Conservation (phyloP, 2,888 invertebrate genomes). For the Ormyrus thymus region DNA sequence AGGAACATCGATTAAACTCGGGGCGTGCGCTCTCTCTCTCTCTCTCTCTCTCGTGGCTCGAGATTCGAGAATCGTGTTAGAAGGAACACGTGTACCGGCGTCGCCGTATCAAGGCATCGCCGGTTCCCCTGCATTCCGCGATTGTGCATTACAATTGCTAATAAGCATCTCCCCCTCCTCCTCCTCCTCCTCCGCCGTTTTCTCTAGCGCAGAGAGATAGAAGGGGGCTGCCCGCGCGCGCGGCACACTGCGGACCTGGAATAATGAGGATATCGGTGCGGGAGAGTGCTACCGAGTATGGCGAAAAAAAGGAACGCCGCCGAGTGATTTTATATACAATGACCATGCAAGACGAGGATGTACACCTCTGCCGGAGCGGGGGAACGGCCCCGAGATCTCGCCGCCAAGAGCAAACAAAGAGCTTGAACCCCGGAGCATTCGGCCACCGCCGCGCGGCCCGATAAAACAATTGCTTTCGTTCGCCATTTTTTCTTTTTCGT, state of each 20-base stretch:
- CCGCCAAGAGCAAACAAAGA: conserved; percentile 44
- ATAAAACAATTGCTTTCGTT: conserved; percentile 78
- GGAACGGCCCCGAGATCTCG: conserved; percentile 27
- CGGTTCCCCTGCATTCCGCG: conserved; percentile 64
- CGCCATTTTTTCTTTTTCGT: conserved; percentile 78
- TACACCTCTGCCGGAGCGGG: conserved; percentile 18
- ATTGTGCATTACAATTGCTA: conserved; percentile 69
- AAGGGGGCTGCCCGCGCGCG: no score
- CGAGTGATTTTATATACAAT: conserved; percentile 49
- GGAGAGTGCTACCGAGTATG: conserved; percentile 37
- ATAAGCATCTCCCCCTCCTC: conserved; percentile 62
- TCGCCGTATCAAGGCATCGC: conserved; percentile 65
- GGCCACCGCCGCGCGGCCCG: conserved; percentile 58
- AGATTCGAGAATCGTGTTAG: conserved; percentile 61
- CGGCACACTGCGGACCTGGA: conserved; percentile 13
- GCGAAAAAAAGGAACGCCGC: conserved; percentile 23
- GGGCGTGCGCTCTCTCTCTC: no score
- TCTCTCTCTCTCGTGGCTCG: background rate
- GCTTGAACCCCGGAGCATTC: conserved; percentile 33
- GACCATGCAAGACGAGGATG: conserved; percentile 43
- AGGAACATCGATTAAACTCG: conserved; percentile 35
- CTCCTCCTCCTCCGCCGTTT: conserved; percentile 41
- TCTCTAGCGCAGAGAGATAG: conserved; percentile 17
- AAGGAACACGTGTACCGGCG: conserved; percentile 65
- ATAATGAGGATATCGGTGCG: conserved; percentile 51